These are phyloP conservation scores for Microtus montanus DNA, from an alignment of 2,113 vertebrate genomes.

Conservation along the genomic window DNA sequence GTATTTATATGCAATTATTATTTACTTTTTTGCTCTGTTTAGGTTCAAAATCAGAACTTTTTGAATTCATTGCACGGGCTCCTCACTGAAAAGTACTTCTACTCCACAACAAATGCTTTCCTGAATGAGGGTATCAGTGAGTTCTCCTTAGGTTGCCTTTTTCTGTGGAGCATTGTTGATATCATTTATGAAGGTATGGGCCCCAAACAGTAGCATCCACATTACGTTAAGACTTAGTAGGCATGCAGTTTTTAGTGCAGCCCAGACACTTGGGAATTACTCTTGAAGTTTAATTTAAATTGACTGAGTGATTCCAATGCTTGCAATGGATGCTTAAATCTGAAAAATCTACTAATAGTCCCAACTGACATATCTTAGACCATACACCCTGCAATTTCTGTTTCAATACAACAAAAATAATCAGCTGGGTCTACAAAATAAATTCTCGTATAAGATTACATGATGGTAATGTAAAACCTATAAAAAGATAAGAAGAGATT, in stretches of 20 bases:
- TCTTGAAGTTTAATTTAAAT: neutral
- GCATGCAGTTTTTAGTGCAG: neutral
- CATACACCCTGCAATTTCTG: neutral
- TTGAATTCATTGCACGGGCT: neutral
- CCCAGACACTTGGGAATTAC: neutral
- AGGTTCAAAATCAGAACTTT: neutral
- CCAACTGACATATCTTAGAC: neutral
- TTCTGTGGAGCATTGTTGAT: neutral
- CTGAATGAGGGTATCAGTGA: conserved; percentile 6
- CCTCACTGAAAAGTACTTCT: neutral
- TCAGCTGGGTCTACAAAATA: neutral
- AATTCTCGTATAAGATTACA: neutral
- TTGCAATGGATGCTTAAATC: neutral
- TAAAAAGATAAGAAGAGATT: neutral
- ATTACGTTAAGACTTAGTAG: neutral
- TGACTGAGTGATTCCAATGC: neutral
- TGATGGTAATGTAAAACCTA: neutral
- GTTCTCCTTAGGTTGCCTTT: neutral
- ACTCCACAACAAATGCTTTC: neutral
- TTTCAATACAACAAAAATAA: neutral
- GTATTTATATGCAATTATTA: neutral
- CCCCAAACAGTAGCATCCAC: neutral
- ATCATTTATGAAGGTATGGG: neutral
- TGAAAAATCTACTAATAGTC: neutral
- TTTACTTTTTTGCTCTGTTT: neutral